Conservation (phyloP, 2,888 invertebrate genomes). For the Panzeria rudis region DNA sequence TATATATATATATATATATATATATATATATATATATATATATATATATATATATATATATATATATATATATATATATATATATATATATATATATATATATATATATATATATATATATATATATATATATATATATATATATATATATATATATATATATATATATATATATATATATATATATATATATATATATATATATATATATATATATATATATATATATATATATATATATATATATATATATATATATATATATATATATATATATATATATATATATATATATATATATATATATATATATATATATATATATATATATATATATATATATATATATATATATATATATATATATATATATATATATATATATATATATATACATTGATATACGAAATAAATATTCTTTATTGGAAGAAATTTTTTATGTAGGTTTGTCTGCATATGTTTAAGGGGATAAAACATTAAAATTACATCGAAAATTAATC, state of each 20-base stretch:
- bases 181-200: neutral
- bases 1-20: too few species aligned
- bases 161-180: neutral
- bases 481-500: too few species aligned
- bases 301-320: neutral
- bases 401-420: too few species aligned
- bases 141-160: neutral
- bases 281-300: neutral
- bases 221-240: neutral
- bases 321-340: neutral
- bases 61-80: slow-evolving; percentile 1
- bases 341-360: neutral
- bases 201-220: neutral
- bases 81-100: neutral
- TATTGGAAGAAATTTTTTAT: too few species aligned
- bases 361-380: neutral
- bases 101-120: neutral
- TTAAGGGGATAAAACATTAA: too few species aligned
- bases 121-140: neutral
- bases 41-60: neutral
- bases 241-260: neutral
- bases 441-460: too few species aligned
- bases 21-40: too few species aligned
- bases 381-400: neutral
- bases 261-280: neutral